Evolutionary conservation across 2,113 vertebrate genomes (phyloP).

Genomic region (Sus scrofa): DNA sequence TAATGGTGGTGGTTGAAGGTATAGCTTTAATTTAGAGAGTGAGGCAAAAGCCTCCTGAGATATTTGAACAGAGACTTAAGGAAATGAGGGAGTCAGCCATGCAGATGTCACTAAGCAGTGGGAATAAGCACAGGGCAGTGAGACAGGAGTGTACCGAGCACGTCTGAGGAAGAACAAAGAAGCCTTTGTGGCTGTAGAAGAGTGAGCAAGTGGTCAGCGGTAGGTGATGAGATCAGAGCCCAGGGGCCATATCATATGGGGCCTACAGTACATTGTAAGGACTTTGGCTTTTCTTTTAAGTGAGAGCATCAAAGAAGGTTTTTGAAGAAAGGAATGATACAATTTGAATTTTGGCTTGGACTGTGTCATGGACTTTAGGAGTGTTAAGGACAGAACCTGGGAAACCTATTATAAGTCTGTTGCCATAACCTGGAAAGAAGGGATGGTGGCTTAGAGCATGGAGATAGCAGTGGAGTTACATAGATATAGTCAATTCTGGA

Average conservation of each 20-base stretch:
- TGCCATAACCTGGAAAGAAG: background rate
- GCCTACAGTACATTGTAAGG: background rate
- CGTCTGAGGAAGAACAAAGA: background rate
- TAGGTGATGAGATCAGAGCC: background rate
- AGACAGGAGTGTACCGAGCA: background rate
- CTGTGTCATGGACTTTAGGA: background rate
- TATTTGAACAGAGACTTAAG: background rate
- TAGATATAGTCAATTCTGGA: background rate
- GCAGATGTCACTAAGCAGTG: background rate
- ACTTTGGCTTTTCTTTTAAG: conserved; percentile 11
- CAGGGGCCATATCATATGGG: no score
- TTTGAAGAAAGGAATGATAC: background rate
- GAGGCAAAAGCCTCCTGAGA: background rate
- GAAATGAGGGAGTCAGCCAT: background rate
- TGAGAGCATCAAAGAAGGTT: background rate
- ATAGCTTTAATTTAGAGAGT: background rate
- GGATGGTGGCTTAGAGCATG: background rate
- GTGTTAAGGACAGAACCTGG: background rate
- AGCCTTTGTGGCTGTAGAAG: background rate
- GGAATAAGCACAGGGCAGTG: background rate
- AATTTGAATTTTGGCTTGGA: conserved; percentile 6
- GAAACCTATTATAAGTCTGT: background rate
- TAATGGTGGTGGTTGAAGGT: background rate
- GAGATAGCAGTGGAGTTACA: background rate
- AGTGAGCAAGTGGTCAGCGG: background rate